These are phyloP conservation scores for Luscinia luscinia DNA, from an alignment of 2,797 vertebrate species.

Conservation along the genomic window DNA sequence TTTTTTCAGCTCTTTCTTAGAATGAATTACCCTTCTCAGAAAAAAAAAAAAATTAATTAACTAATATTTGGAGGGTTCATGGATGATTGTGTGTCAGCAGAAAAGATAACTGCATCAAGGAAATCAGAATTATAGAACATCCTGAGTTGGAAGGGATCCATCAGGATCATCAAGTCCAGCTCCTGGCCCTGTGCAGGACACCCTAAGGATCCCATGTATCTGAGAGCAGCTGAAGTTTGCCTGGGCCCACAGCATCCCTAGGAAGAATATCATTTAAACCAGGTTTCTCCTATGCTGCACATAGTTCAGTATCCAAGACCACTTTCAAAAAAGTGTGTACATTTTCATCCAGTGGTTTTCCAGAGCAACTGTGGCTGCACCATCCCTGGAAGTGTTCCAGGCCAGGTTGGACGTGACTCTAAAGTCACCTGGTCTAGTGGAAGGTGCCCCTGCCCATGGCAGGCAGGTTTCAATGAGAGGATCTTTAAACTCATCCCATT, in stretches of 20 bases:
- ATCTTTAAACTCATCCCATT: not conserved
- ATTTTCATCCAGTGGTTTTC: not conserved
- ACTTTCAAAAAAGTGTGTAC: not conserved
- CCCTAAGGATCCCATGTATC: too few species aligned
- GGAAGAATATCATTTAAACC: not conserved
- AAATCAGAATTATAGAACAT: not conserved
- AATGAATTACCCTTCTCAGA: slow-evolving; percentile 4
- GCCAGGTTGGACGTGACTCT: not conserved
- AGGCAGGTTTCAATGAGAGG: accelerated
- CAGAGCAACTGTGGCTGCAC: not conserved
- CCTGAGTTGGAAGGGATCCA: not conserved
- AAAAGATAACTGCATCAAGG: not conserved
- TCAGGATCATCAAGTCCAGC: not conserved
- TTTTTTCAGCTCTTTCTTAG: not conserved
- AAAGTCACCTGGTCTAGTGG: not conserved
- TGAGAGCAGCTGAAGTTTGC: not conserved
- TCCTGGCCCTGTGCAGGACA: not conserved
- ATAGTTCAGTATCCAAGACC: accelerated
- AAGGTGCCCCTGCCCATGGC: not conserved
- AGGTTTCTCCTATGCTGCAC: not conserved
- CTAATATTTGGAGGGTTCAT: not conserved
- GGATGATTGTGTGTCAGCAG: not conserved
- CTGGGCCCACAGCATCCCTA: not conserved
- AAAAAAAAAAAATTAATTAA: not conserved
- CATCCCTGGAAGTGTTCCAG: not conserved